These are phyloP conservation scores for Agriopis marginaria DNA, from an alignment of 2,888 invertebrate species.

Conservation along the genomic window DNA sequence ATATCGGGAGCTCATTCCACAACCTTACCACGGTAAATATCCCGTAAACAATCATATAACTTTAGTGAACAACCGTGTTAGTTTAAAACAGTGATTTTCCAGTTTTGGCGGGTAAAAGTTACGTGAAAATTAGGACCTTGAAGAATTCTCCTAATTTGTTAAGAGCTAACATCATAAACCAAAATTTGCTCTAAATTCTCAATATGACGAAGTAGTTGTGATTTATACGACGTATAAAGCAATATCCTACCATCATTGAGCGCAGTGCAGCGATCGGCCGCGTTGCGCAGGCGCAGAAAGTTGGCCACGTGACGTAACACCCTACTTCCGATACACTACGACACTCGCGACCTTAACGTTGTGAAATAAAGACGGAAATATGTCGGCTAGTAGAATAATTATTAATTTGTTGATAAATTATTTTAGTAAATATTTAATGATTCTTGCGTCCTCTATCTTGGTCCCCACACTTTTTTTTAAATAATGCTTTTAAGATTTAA, in stretches of 20 bases:
- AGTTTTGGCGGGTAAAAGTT: no score
- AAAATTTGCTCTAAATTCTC: neutral
- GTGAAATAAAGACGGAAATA: constrained; percentile 21
- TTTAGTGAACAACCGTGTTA: no score
- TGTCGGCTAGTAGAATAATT: constrained; percentile 3
- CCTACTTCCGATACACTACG: constrained; percentile 56
- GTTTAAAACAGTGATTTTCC: no score
- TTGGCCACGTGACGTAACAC: constrained; percentile 57
- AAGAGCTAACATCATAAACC: neutral
- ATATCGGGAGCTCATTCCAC: no score
- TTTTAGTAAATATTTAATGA: neutral
- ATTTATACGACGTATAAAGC: constrained; percentile 9
- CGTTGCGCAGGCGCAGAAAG: constrained; percentile 54
- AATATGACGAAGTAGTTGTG: neutral
- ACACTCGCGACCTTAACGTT: constrained; percentile 25
- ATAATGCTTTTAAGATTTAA: no score
- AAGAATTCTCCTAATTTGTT: no score
- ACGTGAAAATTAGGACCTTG: no score
- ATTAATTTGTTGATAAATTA: neutral
- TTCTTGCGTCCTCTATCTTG: no score
- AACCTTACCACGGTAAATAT: no score
- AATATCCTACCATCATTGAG: constrained; percentile 15
- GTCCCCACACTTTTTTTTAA: no score
- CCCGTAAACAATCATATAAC: no score
- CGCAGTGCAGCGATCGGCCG: constrained; percentile 23